These are phyloP conservation scores for Bombylius major DNA, from an alignment of 2,888 invertebrate species.

Conservation along the genomic window DNA sequence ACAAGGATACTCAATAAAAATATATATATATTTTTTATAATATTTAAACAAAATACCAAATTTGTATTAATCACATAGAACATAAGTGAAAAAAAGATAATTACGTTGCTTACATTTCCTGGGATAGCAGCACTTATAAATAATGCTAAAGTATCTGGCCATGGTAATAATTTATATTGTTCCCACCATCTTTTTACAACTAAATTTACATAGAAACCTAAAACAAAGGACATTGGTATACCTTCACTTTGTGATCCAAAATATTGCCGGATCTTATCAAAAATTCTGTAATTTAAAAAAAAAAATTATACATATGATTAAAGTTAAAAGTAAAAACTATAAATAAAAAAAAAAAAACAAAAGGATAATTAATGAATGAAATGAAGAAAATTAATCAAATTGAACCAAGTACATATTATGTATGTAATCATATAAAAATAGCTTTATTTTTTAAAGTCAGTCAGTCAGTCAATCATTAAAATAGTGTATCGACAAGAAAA, in stretches of 20 bases:
- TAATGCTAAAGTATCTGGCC: conserved; percentile 86
- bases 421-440: too few species aligned
- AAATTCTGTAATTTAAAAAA: conserved; percentile 51
- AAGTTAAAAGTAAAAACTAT: not conserved
- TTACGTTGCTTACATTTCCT: conserved; percentile 25
- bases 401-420: too few species aligned
- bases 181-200: conserved; percentile 94
- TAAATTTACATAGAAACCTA: conserved; percentile 88
- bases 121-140: conserved; percentile 86
- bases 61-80: too few species aligned
- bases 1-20: too few species aligned
- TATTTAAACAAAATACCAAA: too few species aligned
- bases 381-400: too few species aligned
- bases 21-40: too few species aligned
- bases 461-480: too few species aligned
- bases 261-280: conserved; percentile 74
- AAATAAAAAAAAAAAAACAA: not conserved
- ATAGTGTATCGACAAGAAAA: too few species aligned
- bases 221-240: conserved; percentile 89
- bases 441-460: too few species aligned
- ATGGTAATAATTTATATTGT: conserved; percentile 81
- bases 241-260: conserved; percentile 79
- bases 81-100: not conserved
- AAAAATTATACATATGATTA: conserved; percentile 1
- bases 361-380: not conserved